Percentiles rank a stretch among this genome's conserved stretches.
phyloP scores from a whole-genome alignment of 2,888 invertebrate species.

The Leucania comma region DNA sequence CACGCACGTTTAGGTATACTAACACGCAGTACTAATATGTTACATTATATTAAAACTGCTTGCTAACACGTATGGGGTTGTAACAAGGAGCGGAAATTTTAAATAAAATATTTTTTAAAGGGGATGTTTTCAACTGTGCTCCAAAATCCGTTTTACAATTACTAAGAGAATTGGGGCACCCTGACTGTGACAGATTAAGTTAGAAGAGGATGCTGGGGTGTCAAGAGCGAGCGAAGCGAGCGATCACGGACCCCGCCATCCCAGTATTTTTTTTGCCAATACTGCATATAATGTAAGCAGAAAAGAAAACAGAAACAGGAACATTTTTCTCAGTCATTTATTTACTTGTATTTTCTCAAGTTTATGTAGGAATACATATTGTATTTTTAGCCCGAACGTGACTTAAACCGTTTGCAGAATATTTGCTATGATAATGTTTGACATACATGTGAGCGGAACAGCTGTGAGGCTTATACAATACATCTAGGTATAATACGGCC shows the following conservation, averaged over 20 bases:
- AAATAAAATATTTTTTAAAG: not conserved
- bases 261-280: not conserved
- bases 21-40: conserved; percentile 40
- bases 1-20: conserved; percentile 37
- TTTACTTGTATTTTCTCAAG: conserved; percentile 9
- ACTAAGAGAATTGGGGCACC: no score
- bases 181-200: no score
- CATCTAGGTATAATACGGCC: not conserved
- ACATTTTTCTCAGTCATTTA: conserved; percentile 2
- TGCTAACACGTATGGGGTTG: conserved; percentile 20
- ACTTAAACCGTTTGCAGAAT: conserved; percentile 30
- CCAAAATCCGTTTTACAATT: no score
- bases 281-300: not conserved
- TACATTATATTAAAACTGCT: conserved; percentile 27
- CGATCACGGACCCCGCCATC: no score
- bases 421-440: conserved; percentile 34
- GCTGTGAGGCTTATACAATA: conserved; percentile 7
- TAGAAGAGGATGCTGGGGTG: no score
- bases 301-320: conserved; percentile 2
- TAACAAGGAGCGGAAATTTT: not conserved
- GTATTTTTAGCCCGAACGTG: conserved; percentile 33
- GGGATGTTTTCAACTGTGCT: no score
- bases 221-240: no score
- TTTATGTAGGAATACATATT: conserved; percentile 12
- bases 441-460: conserved; percentile 30